Base-by-base conservation (phyloP, 2,888 invertebrate species). In the Andrena trimmerana region DNA sequence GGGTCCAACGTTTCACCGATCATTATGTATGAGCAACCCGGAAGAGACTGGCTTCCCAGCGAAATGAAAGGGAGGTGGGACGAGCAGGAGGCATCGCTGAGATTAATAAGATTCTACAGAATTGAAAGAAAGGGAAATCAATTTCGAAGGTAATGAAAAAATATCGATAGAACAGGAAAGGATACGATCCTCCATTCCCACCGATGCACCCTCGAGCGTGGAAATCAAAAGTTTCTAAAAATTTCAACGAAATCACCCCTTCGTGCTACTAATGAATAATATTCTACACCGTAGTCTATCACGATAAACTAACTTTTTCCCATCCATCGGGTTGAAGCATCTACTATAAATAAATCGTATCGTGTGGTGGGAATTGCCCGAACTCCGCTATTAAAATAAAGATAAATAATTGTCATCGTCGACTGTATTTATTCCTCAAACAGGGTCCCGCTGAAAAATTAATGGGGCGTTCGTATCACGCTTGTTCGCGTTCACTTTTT, bases 61-160 rank as follows among this genome's bases (percentile, higher is more conserved):
- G 69, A 36, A 42, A 36, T 33, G 31, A 70, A 29, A 52, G 13
- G 50, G 60, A 54, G 27, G 42, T 10, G 24, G 24, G n/a, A 54
- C 27, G 63, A 65, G 48, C 10, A 2, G 13, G 24, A n/a, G 54
- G 57, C 66, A 54, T 50, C 54, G n/a, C n/a, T 24, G 48, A 29
- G 65, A 78, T 78, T 78, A 78, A 78, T 73, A 73, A 50, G 59
- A 73, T 60, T 10, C 29, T 29, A n/a, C 20, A 2, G 2, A 20
- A 24, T 6, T 42, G 10, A 16, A 27, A 66, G 42, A 78, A 50
- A 59, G 59, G 36, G 36, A 66, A 73, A 66, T 73, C 48, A 59
- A 48, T 73, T 59, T 73, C 27, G 3, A 16, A n/a, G 65, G 42
- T 63, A 71, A 76, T 54, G 59, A 27, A 29, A 68, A 20, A 59